Conservation (phyloP, 1,140 invertebrate species). For the Zaprionus capensis region DNA sequence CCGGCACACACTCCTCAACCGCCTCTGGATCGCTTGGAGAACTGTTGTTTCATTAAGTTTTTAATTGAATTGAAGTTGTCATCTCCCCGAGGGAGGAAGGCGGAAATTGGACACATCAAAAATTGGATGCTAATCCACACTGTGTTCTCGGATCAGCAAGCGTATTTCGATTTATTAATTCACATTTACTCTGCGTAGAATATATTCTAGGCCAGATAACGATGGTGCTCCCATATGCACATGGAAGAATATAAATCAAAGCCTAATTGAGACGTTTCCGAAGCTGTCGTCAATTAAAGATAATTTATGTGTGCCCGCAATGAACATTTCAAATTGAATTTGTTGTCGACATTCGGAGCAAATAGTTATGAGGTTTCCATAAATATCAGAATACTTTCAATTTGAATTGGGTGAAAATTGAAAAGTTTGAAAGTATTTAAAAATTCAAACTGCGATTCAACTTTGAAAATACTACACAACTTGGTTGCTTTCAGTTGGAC, state of each 20-base stretch:
- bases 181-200: neutral
- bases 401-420: too few relatives aligned
- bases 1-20: slow-evolving; percentile 2
- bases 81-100: neutral
- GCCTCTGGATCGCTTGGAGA: slow-evolving; percentile 1
- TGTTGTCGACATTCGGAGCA: too few relatives aligned
- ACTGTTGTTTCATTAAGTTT: slow-evolving; percentile 18
- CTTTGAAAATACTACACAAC: too few relatives aligned
- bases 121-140: neutral
- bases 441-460: too few relatives aligned
- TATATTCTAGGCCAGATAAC: neutral
- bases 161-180: neutral
- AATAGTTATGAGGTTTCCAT: too few relatives aligned
- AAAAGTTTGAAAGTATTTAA: too few relatives aligned
- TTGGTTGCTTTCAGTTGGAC: neutral
- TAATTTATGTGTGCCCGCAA: neutral
- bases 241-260: neutral
- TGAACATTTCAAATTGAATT: too few relatives aligned
- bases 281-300: neutral
- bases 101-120: neutral
- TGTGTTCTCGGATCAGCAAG: neutral
- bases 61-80: slow-evolving; percentile 26
- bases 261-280: slow-evolving; percentile 3
- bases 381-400: too few relatives aligned
- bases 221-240: neutral